Base-by-base conservation (phyloP, 1,140 invertebrate species). In the Caenorhabditis latens region DNA sequence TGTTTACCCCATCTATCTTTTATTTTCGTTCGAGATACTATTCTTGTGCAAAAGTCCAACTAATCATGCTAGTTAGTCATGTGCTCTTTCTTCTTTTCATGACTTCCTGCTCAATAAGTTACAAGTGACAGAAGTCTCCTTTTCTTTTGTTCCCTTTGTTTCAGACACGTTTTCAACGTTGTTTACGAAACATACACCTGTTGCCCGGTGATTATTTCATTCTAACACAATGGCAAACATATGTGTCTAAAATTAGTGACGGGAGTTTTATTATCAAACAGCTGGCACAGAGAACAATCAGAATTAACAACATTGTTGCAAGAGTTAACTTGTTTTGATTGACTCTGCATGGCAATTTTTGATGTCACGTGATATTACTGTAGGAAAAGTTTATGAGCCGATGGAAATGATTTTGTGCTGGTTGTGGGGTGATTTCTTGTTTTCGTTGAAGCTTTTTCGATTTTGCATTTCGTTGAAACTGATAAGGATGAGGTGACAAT, bases 341-440 rank as follows among this genome's bases (percentile, higher is more conserved):
- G 57, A 19, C 57, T n/a, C n/a, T 58, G 61, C 2, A 71, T 71
- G 65, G 65, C 42, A 71, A 71, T 43, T 24, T 71, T 19, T 43
- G 65, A 40, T 32, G 42, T 71, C 65, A 46, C 65, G 40, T 46
- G 65, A 71, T 43, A 46, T 43, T 43, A 46, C 40, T 71, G 19
- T 46, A 71, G 40, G 24, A 43, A 43, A 24, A 32, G 13, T 43
- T 46, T 40, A 46, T 71, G 40, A 71, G 65, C 65, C 16, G 40
- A 71, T 63, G 9, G 50, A 4, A 32, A 32, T 32, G 19, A n/a
- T 19, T 19, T 9, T 63, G 61, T 71, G 65, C 65, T 43, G 16
- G 19, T 71, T 71, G 65, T 71, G 65, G 65, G 65, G 65, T 71
- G 65, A 71, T 46, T 71, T 46, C 19, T 71, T 71, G 65, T 71